Conservation (phyloP, 1,140 invertebrate genomes). For the Oryctes rhinoceros region DNA sequence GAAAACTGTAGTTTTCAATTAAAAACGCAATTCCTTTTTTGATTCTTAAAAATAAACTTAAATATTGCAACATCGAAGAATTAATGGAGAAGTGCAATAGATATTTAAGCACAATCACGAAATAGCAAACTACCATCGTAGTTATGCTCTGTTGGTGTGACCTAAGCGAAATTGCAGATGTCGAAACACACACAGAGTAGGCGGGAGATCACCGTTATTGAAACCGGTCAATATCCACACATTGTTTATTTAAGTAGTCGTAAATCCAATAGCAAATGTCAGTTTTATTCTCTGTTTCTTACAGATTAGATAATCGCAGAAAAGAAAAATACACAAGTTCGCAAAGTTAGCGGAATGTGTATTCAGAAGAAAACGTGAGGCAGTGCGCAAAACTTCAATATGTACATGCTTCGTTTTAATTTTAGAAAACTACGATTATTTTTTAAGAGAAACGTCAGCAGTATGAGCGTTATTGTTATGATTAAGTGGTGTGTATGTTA, state of each 20-base stretch:
- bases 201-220: too few species aligned
- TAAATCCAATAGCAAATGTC: background rate
- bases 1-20: too few species aligned
- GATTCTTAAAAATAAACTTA: too few species aligned
- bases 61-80: too few species aligned
- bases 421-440: background rate
- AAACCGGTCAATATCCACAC: background rate
- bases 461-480: background rate
- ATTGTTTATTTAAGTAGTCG: background rate
- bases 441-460: background rate
- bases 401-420: conserved; percentile 1
- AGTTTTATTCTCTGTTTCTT: background rate
- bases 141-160: too few species aligned
- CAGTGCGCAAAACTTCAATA: conserved; percentile 1
- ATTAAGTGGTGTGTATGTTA: background rate
- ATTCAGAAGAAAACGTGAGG: background rate
- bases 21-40: too few species aligned
- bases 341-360: background rate
- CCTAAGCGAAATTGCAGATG: too few species aligned
- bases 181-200: too few species aligned
- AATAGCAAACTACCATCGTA: too few species aligned
- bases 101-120: too few species aligned
- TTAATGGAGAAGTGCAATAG: too few species aligned
- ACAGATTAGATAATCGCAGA: background rate
- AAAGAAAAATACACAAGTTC: background rate